Conservation (phyloP, 2,113 vertebrate genomes). For the Axis porcinus region DNA sequence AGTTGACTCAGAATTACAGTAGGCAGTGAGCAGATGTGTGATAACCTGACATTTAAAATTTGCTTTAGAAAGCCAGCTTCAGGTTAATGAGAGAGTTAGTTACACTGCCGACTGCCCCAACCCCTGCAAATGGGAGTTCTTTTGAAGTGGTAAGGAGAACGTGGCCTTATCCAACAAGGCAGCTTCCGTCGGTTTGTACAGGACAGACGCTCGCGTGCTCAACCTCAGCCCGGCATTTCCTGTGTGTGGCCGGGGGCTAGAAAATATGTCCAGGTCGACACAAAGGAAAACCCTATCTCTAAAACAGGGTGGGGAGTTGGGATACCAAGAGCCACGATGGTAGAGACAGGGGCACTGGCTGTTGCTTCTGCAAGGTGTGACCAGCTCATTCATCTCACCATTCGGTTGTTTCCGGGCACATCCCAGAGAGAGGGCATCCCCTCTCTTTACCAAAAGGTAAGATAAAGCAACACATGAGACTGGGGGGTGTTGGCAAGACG, state of each 20-base stretch:
- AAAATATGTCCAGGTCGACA: not conserved
- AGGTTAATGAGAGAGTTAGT: not conserved
- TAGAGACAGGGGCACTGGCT: not conserved
- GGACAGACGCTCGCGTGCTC: not conserved
- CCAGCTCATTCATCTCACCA: not conserved
- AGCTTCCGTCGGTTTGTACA: not conserved
- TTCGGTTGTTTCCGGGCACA: conserved; percentile 13
- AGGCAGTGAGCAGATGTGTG: not conserved
- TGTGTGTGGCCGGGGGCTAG: not conserved
- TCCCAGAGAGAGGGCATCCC: conserved; percentile 34
- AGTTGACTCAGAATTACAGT: conserved; percentile 7
- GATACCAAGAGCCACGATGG: not conserved
- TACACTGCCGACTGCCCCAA: not conserved
- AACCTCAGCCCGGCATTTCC: not conserved
- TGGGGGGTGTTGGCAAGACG: conserved; percentile 52
- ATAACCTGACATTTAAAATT: conserved; percentile 24
- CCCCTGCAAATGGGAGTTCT: not conserved
- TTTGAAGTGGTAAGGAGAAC: not conserved
- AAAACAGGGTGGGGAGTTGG: not conserved
- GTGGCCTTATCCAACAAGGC: not conserved
- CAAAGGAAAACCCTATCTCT: not conserved
- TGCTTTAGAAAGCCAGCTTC: not conserved
- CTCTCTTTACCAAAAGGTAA: conserved; percentile 65
- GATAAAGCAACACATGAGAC: not conserved
- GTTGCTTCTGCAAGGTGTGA: not conserved